Evolutionary conservation across 2,888 invertebrate genomes (phyloP), one percentile per base, ranked within the genome.

Genomic region (Pteria penguin): DNA sequence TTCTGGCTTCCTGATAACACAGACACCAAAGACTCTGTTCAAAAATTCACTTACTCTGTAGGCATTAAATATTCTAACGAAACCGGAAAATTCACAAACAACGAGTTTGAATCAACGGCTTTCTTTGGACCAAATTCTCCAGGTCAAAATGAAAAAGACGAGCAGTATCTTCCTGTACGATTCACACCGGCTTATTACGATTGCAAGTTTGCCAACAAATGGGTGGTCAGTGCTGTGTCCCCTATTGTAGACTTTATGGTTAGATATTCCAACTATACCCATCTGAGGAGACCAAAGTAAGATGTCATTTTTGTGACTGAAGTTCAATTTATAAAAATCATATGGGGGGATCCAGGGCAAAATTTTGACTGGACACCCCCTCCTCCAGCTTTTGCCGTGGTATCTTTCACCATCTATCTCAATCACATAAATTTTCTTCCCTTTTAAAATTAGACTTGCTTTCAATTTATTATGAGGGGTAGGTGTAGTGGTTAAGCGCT

Each of bases 121-220:
- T 89, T 91, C 76, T 90, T 89, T 65, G 91, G 91, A 0, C 91
- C 91, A 0, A 58, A 84, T 1, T 78, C 74, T 2, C 90, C 91
- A 0, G 88, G 88, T 3, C 73, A 70, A 8, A 82, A 80, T 11
- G 77, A 67, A 5, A 82, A 84, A 57, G 77, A 80, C 2, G 78
- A 80, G n/a, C 74, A 45, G 45, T 62, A 68, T 8, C 97, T 98
- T 1, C 98, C 98, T 14, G 96, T 98, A 0, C 96, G 96, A 90
- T 98, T 96, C 95, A 97, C 97, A 0, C 94, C 96, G 73, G 98
- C 98, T 0, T 98, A 98, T 91, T 98, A 97, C 91, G 98, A 98
- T 93, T 98, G 98, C 91, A 97, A 96, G 5, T 94, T 97, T 80
- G 96, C 97, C 0, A 98, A 98, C 92, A 96, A 97, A 91, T 98